Conservation (phyloP, 1,140 invertebrate species). For the Drosophila kikkawai region DNA sequence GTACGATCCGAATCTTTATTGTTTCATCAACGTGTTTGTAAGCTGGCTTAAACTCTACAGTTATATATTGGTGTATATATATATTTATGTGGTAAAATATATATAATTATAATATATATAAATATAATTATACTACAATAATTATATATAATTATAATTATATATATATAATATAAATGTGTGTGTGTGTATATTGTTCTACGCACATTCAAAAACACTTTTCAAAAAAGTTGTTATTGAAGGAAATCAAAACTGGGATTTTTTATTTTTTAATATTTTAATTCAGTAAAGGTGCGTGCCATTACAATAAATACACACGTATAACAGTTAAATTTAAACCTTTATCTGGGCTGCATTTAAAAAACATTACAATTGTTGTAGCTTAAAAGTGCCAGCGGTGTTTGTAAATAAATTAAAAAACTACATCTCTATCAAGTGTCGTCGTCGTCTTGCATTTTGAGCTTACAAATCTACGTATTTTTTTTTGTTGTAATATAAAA, state of each 20-base stretch:
- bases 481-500: conserved; percentile 58
- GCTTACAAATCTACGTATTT: conserved; percentile 66
- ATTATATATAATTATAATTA: too few species aligned
- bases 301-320: conserved; percentile 26
- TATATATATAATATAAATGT: conserved; percentile 12
- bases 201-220: conserved; percentile 61
- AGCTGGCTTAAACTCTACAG: conserved; percentile 62
- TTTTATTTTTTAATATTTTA: conserved; percentile 3
- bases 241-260: conserved; percentile 64
- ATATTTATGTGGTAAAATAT: conserved; percentile 25
- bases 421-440: conserved; percentile 60
- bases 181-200: conserved; percentile 47
- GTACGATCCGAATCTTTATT: conserved; percentile 81
- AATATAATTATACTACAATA: too few species aligned
- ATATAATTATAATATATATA: too few species aligned
- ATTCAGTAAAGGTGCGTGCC: conserved; percentile 19
- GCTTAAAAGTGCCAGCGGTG: conserved; percentile 58
- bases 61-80: conserved; percentile 59
- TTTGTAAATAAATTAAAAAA: conserved; percentile 74
- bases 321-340: conserved; percentile 30
- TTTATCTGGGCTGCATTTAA: conserved; percentile 29
- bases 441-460: conserved; percentile 57
- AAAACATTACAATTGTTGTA: conserved; percentile 46
- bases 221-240: conserved; percentile 63
- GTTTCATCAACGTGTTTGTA: conserved; percentile 77